Conservation (phyloP, 2,888 invertebrate genomes). For the Carpatolechia fugitivella region DNA sequence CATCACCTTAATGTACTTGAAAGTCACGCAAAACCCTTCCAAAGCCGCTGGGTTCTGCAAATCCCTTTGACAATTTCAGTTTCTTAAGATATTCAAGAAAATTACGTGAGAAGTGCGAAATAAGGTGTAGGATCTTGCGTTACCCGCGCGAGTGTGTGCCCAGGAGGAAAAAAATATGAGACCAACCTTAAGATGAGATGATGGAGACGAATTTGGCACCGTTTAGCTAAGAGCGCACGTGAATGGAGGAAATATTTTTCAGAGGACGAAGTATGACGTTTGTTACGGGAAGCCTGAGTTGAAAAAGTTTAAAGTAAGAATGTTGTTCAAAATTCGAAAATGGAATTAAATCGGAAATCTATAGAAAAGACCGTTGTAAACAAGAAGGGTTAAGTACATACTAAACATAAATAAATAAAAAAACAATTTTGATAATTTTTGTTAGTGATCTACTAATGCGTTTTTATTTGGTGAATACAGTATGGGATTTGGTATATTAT, state of each 20-base stretch:
- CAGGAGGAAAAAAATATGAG: constrained; percentile 19
- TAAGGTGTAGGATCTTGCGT: constrained; percentile 23
- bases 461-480: no score
- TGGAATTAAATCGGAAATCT: no score
- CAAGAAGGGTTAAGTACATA: no score
- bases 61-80: constrained; percentile 13
- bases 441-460: no score
- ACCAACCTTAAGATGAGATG: constrained; percentile 20
- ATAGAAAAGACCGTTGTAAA: no score
- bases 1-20: constrained; percentile 10
- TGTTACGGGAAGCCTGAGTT: no score
- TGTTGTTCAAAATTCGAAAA: no score
- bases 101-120: constrained; percentile 32
- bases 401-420: no score
- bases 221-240: constrained; percentile 16
- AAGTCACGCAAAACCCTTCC: neutral
- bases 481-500: no score
- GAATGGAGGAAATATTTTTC: neutral
- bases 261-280: neutral
- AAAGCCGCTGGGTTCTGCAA: constrained; percentile 3
- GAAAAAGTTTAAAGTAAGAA: no score
- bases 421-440: no score
- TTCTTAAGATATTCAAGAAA: constrained; percentile 25
- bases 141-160: constrained; percentile 11
- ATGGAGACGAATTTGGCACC: constrained; percentile 14